Evolutionary conservation across 2,113 vertebrate genomes (phyloP), one percentile per base, ranked within the genome.

Genomic region (Cephalopterus ornatus): DNA sequence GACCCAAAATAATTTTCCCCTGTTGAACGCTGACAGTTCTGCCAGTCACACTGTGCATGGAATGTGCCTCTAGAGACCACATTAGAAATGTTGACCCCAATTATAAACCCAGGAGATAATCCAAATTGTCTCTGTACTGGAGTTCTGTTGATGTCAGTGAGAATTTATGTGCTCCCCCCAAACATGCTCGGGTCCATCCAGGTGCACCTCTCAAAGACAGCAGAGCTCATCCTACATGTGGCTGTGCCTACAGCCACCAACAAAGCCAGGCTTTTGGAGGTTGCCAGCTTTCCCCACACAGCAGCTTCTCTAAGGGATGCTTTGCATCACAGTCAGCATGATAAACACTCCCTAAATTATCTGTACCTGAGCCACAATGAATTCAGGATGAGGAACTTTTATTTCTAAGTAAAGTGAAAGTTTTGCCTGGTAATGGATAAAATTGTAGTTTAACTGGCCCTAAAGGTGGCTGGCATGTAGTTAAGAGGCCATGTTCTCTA

Each of bases 401-500:
- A 61, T 85, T 84, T 78, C 37, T 47, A 68, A 82, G 85, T 39
- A 65, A 90, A 91, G 63, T n/a, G 53, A 37, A 93, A 88, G 77
- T 94, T 97, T 93, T 85, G 39, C 46, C 82, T 63, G 24, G 30
- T 59, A 76, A 92, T 75, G 61, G 76, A 85, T 78, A 92, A 92
- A 95, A 86, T 5, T 58, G 35, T 20, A 83, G 78, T 82, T 94
- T 91, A 80, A 91, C 67, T 81, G 55, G 58, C 59, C 86, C 87
- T 68, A 74, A 92, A 96, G 74, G 88, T 93, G 88, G 28, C 21
- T 91, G 79, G 71, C 68, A 62, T 50, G 65, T 46, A 65, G 77
- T 88, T 83, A 74, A 94, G 70, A 85, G 89, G 81, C 84, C 71
- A 23, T 26, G 61, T 95, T 92, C 85, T 96, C 81, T 68, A 56